A percentile compares a stretch with the other conserved stretches of the same genome.
phyloP scores from a whole-genome alignment of 2,888 invertebrate species.

The Autographa gamma region DNA sequence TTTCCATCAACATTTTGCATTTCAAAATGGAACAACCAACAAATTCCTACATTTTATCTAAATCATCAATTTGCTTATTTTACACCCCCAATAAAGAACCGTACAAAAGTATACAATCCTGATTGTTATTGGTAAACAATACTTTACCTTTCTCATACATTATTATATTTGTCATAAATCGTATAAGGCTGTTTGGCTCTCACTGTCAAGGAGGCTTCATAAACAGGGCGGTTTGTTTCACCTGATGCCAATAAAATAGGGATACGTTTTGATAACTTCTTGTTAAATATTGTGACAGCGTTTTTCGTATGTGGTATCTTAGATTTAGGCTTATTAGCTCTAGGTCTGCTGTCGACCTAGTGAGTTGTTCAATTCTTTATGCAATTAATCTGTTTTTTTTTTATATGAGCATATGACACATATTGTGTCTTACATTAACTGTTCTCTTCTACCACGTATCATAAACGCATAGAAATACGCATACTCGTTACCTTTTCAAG shows the following conservation, averaged over 20 bases:
- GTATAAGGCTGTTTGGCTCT: neutral
- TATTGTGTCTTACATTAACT: too few species aligned
- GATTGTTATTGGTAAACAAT: neutral
- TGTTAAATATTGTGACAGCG: neutral
- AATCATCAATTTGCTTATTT: neutral
- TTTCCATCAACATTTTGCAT: too few species aligned
- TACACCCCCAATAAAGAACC: neutral
- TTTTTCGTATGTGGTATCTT: neutral
- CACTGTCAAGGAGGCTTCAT: slow-evolving; percentile 1
- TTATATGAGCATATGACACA: too few species aligned
- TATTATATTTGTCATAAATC: slow-evolving; percentile 1
- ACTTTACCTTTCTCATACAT: neutral
- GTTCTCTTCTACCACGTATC: too few species aligned
- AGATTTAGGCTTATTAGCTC: too few species aligned
- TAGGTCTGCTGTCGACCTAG: too few species aligned
- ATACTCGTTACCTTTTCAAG: too few species aligned
- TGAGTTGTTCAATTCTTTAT: too few species aligned
- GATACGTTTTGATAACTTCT: neutral
- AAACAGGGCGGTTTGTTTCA: slow-evolving; percentile 2
- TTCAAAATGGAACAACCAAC: neutral
- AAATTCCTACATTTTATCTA: neutral
- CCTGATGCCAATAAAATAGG: slow-evolving; percentile 6
- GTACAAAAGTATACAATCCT: neutral
- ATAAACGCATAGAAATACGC: too few species aligned
- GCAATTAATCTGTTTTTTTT: too few species aligned